A percentile compares a stretch with the other conserved stretches of the same genome.
phyloP scores from a whole-genome alignment of 1,140 invertebrate genomes.

The Drosophila repleta region DNA sequence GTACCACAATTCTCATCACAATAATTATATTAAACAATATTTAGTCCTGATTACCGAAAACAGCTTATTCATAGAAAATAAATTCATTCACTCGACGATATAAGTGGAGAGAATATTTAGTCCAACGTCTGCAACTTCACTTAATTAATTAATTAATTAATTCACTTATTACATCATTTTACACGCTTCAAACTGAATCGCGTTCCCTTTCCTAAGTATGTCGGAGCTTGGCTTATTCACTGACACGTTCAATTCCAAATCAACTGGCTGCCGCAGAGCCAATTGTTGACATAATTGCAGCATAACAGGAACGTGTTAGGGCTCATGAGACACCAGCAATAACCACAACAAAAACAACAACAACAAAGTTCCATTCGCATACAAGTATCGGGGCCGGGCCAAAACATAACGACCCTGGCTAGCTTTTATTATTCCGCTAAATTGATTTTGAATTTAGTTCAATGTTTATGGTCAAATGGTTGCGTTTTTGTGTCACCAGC shows the following conservation, averaged over 20 bases:
- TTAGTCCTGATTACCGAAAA: too few species aligned
- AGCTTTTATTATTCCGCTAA: constrained; percentile 77
- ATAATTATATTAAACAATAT: not conserved
- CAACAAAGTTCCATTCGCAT: constrained; percentile 19
- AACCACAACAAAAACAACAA: constrained; percentile 8
- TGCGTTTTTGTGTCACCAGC: constrained; percentile 76
- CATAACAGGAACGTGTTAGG: constrained; percentile 8
- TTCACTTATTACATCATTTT: too few species aligned
- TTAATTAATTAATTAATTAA: too few species aligned
- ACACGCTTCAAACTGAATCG: not conserved
- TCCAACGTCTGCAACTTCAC: too few species aligned
- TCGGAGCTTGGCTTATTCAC: not conserved
- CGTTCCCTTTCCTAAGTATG: not conserved
- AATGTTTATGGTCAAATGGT: constrained; percentile 80
- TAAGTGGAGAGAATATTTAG: too few species aligned
- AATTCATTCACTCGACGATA: too few species aligned
- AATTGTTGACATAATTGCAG: constrained; percentile 67
- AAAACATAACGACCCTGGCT: constrained; percentile 40
- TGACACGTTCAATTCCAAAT: constrained; percentile 25
- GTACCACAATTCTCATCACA: too few species aligned
- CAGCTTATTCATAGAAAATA: too few species aligned
- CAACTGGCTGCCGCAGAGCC: constrained; percentile 22
- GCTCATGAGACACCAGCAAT: constrained; percentile 7
- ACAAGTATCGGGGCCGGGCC: not conserved
- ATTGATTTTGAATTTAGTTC: constrained; percentile 82